Evolutionary conservation across 2,113 vertebrate genomes (phyloP), one percentile per base, ranked within the genome.

Genomic region (Pitta sordida): DNA sequence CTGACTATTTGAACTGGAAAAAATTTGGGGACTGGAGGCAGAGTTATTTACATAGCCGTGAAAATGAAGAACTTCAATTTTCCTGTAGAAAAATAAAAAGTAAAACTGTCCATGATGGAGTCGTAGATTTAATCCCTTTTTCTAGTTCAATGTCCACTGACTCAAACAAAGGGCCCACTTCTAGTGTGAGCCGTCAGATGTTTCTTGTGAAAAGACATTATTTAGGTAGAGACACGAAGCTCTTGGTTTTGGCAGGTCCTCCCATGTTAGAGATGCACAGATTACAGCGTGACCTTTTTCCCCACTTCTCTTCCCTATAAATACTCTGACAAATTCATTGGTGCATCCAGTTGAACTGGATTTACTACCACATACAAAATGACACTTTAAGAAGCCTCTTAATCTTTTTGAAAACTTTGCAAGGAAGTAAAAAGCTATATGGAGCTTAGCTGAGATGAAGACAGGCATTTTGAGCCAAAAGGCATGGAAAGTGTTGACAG

Each of bases 381-480:
- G 87, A 90, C 82, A 90, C n/a, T 78, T 70, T 52, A n/a, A 93
- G 90, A 73, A 93, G 36, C 30, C 80, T 88, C 64, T 91, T 86
- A 83, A 95, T 85, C 87, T 93, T 44, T 92, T 56, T 67, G 41
- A 96, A 93, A 87, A 90, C 93, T 80, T 62, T 86, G 71, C 43
- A 87, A 90, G 82, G 91, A 93, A 93, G 75, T 88, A 86, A 80
- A 94, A 79, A 83, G 30, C 79, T 77, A 48, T 37, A 11, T 24
- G 55, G 87, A 91, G 73, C 90, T 96, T 86, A 95, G 87, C 79
- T 88, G 90, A 87, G 91, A 89, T 64, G 90, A 85, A 94, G 82
- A 59, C 27, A 67, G 44, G 79, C 43, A 34, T 60, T 88, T 52
- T 32, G 79, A 90, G 96, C 96, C 96, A 96, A 95, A 90, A 86